Percentiles rank a stretch among this genome's conserved stretches.
Evolutionary conservation across 2,888 invertebrate species (phyloP).

Genomic region (Agonum fuliginosum): DNA sequence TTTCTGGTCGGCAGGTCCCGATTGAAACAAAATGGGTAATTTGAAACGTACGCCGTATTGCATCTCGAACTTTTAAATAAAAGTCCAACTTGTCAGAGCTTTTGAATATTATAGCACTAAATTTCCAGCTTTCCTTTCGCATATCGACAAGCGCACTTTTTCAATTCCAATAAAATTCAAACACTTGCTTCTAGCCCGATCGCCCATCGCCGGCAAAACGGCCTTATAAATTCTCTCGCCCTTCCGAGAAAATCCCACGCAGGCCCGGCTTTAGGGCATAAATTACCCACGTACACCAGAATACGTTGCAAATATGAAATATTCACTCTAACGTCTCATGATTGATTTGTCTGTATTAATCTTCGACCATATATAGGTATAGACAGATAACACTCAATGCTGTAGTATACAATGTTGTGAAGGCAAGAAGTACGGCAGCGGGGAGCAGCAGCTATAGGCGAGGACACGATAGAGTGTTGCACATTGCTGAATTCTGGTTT

Average conservation of each 20-base stretch:
- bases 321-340: too few species aligned
- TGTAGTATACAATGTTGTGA: too few species aligned
- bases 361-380: too few species aligned
- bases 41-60: slow-evolving; percentile 23
- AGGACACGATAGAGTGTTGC: too few species aligned
- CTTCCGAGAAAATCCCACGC: slow-evolving; percentile 15
- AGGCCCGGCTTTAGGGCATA: slow-evolving; percentile 26
- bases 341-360: too few species aligned
- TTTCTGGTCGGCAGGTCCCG: too few species aligned
- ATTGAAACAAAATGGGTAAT: slow-evolving; percentile 30
- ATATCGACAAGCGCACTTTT: slow-evolving; percentile 48
- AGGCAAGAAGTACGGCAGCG: too few species aligned
- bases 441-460: too few species aligned
- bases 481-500: too few species aligned
- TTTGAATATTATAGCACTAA: slow-evolving; percentile 57
- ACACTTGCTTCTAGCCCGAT: slow-evolving; percentile 51
- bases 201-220: slow-evolving; percentile 17
- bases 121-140: slow-evolving; percentile 48
- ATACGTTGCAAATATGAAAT: too few species aligned
- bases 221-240: slow-evolving; percentile 30
- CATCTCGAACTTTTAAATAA: slow-evolving; percentile 43
- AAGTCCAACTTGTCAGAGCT: slow-evolving; percentile 48
- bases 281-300: too few species aligned
- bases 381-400: too few species aligned
- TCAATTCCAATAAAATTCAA: slow-evolving; percentile 58